A percentile compares a stretch with the other conserved stretches of the same genome.
These are phyloP conservation scores for Myopa testacea DNA, from an alignment of 2,888 invertebrate species.

Conservation along the genomic window DNA sequence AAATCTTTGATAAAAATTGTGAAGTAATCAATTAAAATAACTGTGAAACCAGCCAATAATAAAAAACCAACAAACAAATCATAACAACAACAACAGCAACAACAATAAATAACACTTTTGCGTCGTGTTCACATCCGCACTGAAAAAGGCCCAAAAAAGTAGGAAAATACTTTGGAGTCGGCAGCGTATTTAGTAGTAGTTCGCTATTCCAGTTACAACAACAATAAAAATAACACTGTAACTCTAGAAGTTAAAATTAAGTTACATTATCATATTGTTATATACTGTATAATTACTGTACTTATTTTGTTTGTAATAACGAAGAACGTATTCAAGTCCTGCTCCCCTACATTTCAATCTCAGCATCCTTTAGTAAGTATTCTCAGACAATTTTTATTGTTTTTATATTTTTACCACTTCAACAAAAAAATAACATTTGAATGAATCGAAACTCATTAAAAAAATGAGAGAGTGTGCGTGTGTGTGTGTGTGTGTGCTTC, in stretches of 20 bases:
- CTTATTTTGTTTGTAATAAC: neutral
- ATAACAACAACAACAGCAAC: no score
- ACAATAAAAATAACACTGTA: no score
- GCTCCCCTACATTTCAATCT: neutral
- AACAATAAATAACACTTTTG: neutral
- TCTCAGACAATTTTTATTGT: conserved; percentile 8
- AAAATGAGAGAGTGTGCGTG: neutral
- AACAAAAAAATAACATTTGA: neutral
- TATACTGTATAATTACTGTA: no score
- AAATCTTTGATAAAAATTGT: no score
- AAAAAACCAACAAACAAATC: no score
- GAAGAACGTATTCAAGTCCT: neutral
- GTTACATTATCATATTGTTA: no score
- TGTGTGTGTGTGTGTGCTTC: neutral
- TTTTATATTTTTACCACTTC: neutral
- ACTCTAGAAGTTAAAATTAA: no score
- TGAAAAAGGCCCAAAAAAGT: neutral
- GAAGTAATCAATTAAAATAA: no score
- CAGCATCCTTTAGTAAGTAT: neutral
- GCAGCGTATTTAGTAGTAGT: neutral
- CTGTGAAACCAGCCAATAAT: no score
- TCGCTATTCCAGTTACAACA: neutral
- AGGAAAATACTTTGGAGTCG: neutral
- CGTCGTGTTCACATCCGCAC: neutral
- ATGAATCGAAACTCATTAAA: neutral